These are phyloP conservation scores for Spatulosminthurus flaviceps DNA, from an alignment of 2,888 invertebrate species.

Conservation along the genomic window DNA sequence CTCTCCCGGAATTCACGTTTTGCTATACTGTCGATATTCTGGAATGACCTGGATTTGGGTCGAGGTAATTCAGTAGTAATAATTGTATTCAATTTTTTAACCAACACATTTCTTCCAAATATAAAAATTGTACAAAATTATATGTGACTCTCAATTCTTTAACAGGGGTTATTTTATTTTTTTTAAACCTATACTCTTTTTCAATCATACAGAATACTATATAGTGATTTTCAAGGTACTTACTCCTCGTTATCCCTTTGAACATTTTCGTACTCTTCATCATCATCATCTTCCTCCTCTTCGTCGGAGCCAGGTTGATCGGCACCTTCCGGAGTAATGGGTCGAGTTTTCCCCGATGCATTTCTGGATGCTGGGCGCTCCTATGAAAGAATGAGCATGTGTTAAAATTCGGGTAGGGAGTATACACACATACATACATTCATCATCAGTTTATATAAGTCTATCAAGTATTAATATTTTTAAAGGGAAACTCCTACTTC, in stretches of 20 bases:
- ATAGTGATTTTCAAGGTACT: too few relatives aligned
- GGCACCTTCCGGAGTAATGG: conserved; percentile 20
- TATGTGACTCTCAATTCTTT: too few relatives aligned
- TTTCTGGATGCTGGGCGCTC: conserved; percentile 40
- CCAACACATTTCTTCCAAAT: too few relatives aligned
- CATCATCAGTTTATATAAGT: too few relatives aligned
- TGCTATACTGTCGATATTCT: conserved; percentile 39
- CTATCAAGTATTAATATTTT: too few relatives aligned
- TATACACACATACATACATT: not conserved
- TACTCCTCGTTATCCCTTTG: conserved; percentile 45
- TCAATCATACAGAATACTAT: too few relatives aligned
- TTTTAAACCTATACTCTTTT: too few relatives aligned
- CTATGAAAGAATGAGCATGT: not conserved
- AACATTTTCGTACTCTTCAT: conserved; percentile 38
- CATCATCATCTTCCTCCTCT: conserved; percentile 47
- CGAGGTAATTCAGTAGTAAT: not conserved
- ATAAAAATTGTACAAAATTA: too few relatives aligned
- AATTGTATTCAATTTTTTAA: not conserved
- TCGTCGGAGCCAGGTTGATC: conserved; percentile 30
- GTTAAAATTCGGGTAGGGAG: too few relatives aligned
- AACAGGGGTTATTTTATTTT: too few relatives aligned
- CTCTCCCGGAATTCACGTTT: conserved; percentile 32
- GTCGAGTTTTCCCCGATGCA: conserved; percentile 29
- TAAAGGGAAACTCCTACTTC: too few relatives aligned
- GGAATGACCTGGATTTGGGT: conserved; percentile 31